phyloP scores from a whole-genome alignment of 2,113 vertebrate genomes.

The Taxidea taxus region DNA sequence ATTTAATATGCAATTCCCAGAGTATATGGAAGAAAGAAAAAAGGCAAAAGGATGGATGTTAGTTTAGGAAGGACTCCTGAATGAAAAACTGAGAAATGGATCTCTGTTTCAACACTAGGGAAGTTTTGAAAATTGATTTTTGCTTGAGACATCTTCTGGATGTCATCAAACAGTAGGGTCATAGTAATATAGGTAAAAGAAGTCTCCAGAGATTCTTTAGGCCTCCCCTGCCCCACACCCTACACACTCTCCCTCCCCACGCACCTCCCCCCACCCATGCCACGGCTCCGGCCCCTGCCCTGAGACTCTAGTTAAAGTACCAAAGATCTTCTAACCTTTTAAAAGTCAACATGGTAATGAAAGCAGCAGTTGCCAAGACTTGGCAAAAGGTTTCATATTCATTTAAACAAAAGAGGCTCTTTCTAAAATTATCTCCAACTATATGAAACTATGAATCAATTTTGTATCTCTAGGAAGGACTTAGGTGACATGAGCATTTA shows the following conservation, averaged over 20 bases:
- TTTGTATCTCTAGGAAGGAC: slow-evolving; percentile 1
- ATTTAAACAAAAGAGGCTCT: not conserved
- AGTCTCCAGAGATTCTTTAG: not conserved
- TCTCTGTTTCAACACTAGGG: not conserved
- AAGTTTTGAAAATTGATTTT: slow-evolving; percentile 15
- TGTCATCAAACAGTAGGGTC: not conserved
- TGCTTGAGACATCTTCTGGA: not conserved
- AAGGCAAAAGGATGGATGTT: not conserved
- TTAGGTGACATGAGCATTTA: not conserved
- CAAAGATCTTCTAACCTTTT: slow-evolving; percentile 3
- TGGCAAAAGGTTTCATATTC: slow-evolving; percentile 2
- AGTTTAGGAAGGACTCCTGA: not conserved
- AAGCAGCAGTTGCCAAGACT: not conserved
- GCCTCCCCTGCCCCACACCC: too few relatives aligned
- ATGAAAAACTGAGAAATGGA: slow-evolving; percentile 4
- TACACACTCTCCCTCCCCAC: too few relatives aligned
- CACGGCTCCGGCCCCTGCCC: too few relatives aligned
- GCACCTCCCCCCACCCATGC: too few relatives aligned
- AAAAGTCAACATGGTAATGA: slow-evolving; percentile 5
- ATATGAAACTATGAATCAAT: not conserved
- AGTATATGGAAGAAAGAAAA: not conserved
- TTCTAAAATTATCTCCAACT: slow-evolving; percentile 18
- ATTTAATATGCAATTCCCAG: not conserved
- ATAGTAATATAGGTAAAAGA: not conserved
- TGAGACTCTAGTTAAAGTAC: not conserved